Base-by-base conservation (phyloP, 2,113 vertebrate genomes). In the Tetrao urogallus region DNA sequence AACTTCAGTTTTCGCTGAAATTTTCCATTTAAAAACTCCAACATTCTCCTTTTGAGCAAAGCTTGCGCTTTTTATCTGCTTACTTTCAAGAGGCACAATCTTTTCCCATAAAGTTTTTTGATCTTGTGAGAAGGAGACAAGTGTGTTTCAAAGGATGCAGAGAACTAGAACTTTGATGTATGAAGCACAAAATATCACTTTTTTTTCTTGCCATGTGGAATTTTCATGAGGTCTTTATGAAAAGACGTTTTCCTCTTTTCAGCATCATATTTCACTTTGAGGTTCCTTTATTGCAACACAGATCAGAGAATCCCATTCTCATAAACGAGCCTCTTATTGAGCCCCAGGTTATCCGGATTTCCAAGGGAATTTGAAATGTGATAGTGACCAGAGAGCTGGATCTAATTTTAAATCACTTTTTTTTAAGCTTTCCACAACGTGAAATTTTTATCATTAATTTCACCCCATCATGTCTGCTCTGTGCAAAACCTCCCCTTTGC, bases 231-330 rank as follows among this genome's bases (percentile, higher is more conserved):
- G 7, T 28, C 45, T 47, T 73, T 90, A 14, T 82, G 64, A 86
- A 88, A 76, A 86, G 74, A 78, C 34, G 54, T 24, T 70, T 82
- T 50, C 82, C 15, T 85, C 66, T 84, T 61, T 48, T 82, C 77
- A 66, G 54, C 63, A 52, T 61, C 32, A 69, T 92, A 48, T 88
- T 89, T 97, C 69, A 70, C 58, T 79, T 80, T 36, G 52, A 71
- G 81, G 64, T 40, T 72, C 52, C 38, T 36, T 79, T 87, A 11
- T 36, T 54, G 66, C 86, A 77, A 92, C 75, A 18, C 13, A 12
- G 78, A 90, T 47, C 60, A 77, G 85, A 80, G 92, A 95, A 88
- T 95, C 80, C 42, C 17, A 10, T 38, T 57, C 82, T 80, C 28
- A 21, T 73, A 60, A 54, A 66, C 6, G 19, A 90, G 38, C 18